Evolutionary conservation across 1,140 invertebrate genomes (phyloP), one percentile per base, ranked within the genome.

Genomic region (Diachasmimorpha longicaudata): DNA sequence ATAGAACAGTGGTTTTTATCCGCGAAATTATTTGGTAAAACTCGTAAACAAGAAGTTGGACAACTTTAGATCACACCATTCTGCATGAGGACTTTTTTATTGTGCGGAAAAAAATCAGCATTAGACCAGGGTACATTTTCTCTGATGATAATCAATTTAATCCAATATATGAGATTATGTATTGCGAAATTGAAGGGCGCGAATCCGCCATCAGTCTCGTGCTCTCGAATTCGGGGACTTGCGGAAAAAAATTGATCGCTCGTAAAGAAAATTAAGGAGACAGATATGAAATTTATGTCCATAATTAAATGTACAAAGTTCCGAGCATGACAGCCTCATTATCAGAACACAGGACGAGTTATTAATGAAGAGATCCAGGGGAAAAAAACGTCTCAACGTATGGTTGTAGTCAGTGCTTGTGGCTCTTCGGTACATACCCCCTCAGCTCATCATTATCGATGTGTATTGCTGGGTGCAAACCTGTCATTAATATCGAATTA

Each of bases 401-500:
- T 63, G 21, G 58, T 63, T 63, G 58, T 23, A 63, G 8, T 14
- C 10, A 63, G 58, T 21, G 16, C 1, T 14, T 63, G 58, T 25
- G 23, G 21, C 23, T 25, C 58, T 25, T 10, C 23, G 21, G 10
- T 21, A 16, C n/a, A 4, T 19, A 23, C 58, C 58, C 58, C 19
- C 48, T 21, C 48, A 4, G 13, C 58, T 25, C 58, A 31, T 63
- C 31, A 63, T 63, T 63, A 63, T 63, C 23, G 58, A 63, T 63
- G 58, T 31, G 58, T 63, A 63, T 63, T 31, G 58, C 58, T 63
- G 21, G 58, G 58, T 31, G 58, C 23, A 63, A 63, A 31, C 58
- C 58, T 25, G 58, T 63, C 58, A 63, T 63, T 63, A 63, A 63
- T 63, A 63, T 63, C 58, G 58, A 63, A 63, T 63, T 63, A 63